Evolutionary conservation across 2,113 vertebrate genomes (phyloP).

Genomic region (Numida meleagris): DNA sequence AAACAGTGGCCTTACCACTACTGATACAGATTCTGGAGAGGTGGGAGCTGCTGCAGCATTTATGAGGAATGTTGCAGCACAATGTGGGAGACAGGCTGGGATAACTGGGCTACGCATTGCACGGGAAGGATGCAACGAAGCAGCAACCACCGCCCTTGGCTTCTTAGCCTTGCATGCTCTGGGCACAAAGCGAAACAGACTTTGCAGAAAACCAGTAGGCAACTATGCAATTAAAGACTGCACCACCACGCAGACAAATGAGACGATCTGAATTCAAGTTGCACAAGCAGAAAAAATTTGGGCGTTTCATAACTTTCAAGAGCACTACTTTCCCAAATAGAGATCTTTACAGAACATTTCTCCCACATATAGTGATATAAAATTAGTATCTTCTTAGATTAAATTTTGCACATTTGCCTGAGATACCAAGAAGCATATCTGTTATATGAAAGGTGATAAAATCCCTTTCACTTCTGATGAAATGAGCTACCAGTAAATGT

Average conservation of each 20-base stretch:
- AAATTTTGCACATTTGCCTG: background rate
- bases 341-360: background rate
- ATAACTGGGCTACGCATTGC: fast-evolving
- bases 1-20: fast-evolving
- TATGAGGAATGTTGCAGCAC: fast-evolving
- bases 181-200: background rate
- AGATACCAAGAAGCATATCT: background rate
- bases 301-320: fast-evolving
- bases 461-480: background rate
- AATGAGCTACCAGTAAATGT: background rate
- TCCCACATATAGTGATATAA: background rate
- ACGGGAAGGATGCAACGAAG: fast-evolving
- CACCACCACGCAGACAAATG: background rate
- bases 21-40: fast-evolving
- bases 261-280: background rate
- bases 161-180: fast-evolving
- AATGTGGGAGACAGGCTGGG: background rate
- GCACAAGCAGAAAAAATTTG: background rate
- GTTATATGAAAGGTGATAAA: background rate
- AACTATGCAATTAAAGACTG: background rate
- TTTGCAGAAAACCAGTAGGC: background rate
- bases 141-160: background rate
- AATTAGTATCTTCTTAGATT: background rate
- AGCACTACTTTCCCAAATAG: fast-evolving
- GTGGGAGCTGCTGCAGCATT: background rate